phyloP scores from a whole-genome alignment of 2,797 vertebrate species.

The Darevskia nairensis region DNA sequence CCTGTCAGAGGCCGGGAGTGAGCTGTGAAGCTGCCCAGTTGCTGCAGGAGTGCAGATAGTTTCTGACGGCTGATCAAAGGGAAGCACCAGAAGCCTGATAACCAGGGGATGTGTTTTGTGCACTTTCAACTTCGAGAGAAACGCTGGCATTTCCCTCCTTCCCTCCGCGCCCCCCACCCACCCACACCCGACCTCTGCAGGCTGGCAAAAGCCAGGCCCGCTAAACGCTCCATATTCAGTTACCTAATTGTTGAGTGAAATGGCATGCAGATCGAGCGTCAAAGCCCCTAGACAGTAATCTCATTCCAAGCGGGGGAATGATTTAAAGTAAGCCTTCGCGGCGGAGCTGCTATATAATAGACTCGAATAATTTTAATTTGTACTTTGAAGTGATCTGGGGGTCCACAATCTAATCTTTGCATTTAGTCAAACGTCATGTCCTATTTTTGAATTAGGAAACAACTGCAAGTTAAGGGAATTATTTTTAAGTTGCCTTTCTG shows the following conservation, averaged over 20 bases:
- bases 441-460: conserved; percentile 59
- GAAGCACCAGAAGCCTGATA: conserved; percentile 83
- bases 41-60: conserved; percentile 82
- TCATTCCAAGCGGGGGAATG: conserved; percentile 74
- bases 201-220: conserved; percentile 80
- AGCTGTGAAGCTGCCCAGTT: conserved; percentile 88
- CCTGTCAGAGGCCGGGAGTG: conserved; percentile 90
- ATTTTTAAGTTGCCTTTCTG: conserved; percentile 39
- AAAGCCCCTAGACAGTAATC: conserved; percentile 75
- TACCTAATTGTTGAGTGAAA: conserved; percentile 77
- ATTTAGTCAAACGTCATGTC: conserved; percentile 56
- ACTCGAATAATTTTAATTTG: conserved; percentile 72
- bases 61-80: conserved; percentile 90
- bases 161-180: background rate
- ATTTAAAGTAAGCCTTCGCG: conserved; percentile 74
- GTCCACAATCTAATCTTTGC: conserved; percentile 72
- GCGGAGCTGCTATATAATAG: conserved; percentile 73
- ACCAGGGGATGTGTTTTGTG: conserved; percentile 81
- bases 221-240: conserved; percentile 75
- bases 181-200: conserved; percentile 66
- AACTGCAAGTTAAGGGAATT: conserved; percentile 58
- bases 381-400: conserved; percentile 78
- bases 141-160: conserved; percentile 77
- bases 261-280: conserved; percentile 78
- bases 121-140: conserved; percentile 83